Base-by-base conservation (phyloP, 2,113 vertebrate species). In the Ptilonorhynchus violaceus region DNA sequence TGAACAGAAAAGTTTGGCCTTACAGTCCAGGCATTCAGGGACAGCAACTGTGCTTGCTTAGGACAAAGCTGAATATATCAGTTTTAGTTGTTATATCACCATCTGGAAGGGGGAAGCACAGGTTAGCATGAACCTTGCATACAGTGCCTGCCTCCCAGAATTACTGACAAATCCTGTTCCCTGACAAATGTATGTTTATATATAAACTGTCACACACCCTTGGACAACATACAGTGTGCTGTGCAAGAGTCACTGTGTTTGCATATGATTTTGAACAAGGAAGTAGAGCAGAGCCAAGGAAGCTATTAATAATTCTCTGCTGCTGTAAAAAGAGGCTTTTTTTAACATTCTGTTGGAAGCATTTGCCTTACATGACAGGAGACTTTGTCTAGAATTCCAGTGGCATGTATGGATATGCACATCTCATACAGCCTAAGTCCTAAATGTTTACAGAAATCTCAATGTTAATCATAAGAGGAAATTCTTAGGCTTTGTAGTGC, bases 141-240 rank as follows among this genome's bases (percentile, higher is more conserved):
- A 53, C 47, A 77, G 59, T 80, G 60, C 50, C 83, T 58, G 60
- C 73, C 79, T 84, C 60, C 60, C 47, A 56, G 76, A 76, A 28
- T 88, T 47, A 44, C 87, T 75, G 77, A 70, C 73, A 92, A 28
- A 73, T 84, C 84, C 81, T 79, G 73, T 68, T 91, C 76, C 73
- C 58, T 93, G 91, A 69, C n/a, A 81, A 92, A 75, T 72, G 11
- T 69, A 2, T 92, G 77, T 86, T 84, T 91, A 56, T 75, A 33
- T 39, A 53, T 64, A 92, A 93, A 96, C 88, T 50, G 49, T 33
- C 70, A 87, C 93, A 95, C 88, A 15, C 92, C 96, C 93, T 95
- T 76, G 78, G 83, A 89, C 86, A 96, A 93, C 91, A 92, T 28
- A 7, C 8, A 66, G 23, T 7, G 25, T 50, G 68, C 86, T 62